Evolutionary conservation across 2,888 invertebrate genomes (phyloP), one percentile per base, ranked within the genome.

Genomic region (Pheosia tremula): DNA sequence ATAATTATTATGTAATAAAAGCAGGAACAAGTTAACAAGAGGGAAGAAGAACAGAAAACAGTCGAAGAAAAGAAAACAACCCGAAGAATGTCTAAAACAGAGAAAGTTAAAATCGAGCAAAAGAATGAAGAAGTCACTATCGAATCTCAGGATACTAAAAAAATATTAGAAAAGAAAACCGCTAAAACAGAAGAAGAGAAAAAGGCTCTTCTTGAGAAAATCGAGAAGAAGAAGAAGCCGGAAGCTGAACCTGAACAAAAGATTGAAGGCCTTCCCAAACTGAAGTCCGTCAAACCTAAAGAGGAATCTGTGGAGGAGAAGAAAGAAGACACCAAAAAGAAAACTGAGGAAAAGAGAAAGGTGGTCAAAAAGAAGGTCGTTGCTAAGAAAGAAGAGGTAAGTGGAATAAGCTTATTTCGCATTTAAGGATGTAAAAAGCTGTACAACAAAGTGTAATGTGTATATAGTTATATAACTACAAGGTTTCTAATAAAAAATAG

Each of bases 221-320:
- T 91, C 24, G 94, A 93, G 71, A 91, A 89, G 64, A 95, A 94
- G 75, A 94, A 95, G 70, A n/a, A 5, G n/a, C 87, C 91, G 49
- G 89, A 90, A 81, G 86, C 89, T 67, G 91, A 94, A 81, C 84
- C 89, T 11, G 95, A 95, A 83, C 90, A 94, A 62, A 95, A 95
- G 85, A 92, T 94, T 79, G 95, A 95, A 87, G 95, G 95, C 83
- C 92, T 95, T 84, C 95, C 95, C 78, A 95, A 95, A 89, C 89
- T 95, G 38, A 95, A 94, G 79, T 85, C 95, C 61, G 89, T 95
- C 5, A 94, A 94, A 74, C 91, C 92, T 24, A 94, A 94, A 79
- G 94, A 94, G 69, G 93, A 92, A 78, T 84, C 89, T 13, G 88
- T 86, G 36, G 90, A 89, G 63, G 91, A 89, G 75, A 89, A 92